Percentiles rank a stretch among this genome's conserved stretches.
These are phyloP conservation scores for Drymodes brunneopygia DNA, from an alignment of 2,113 vertebrate species.

Conservation along the genomic window DNA sequence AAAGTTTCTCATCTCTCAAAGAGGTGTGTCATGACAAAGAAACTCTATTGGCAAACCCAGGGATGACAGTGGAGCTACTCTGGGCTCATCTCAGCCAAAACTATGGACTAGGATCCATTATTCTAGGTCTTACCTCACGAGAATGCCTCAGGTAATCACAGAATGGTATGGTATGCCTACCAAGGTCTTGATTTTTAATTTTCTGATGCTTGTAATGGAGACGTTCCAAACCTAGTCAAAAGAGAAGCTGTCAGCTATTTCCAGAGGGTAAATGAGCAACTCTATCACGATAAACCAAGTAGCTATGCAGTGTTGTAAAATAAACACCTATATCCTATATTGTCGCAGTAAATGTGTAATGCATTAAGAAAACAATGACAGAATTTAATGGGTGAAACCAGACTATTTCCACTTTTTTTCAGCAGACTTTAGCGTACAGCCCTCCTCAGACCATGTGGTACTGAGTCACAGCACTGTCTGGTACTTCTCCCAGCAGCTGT, in stretches of 20 bases:
- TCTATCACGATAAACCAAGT: not conserved
- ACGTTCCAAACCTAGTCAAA: conserved; percentile 79
- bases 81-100: not conserved
- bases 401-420: not conserved
- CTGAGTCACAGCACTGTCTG: not conserved
- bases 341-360: not conserved
- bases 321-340: not conserved
- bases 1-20: not conserved
- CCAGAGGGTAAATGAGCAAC: not conserved
- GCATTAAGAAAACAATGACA: not conserved
- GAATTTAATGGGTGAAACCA: not conserved
- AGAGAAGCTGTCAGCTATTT: not conserved
- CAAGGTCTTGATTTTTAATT: conserved; percentile 51
- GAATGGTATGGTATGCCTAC: conserved; percentile 32
- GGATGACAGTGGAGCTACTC: not conserved
- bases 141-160: conserved; percentile 59
- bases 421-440: not conserved
- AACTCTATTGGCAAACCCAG: not conserved
- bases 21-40: not conserved
- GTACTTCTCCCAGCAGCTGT: not conserved
- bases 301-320: not conserved
- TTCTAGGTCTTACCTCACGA: conserved; percentile 64
- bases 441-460: not conserved
- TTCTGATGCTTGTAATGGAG: conserved; percentile 72
- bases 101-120: not conserved